These are phyloP conservation scores for Penelope pileata DNA, from an alignment of 2,113 vertebrate genomes.

Conservation along the genomic window DNA sequence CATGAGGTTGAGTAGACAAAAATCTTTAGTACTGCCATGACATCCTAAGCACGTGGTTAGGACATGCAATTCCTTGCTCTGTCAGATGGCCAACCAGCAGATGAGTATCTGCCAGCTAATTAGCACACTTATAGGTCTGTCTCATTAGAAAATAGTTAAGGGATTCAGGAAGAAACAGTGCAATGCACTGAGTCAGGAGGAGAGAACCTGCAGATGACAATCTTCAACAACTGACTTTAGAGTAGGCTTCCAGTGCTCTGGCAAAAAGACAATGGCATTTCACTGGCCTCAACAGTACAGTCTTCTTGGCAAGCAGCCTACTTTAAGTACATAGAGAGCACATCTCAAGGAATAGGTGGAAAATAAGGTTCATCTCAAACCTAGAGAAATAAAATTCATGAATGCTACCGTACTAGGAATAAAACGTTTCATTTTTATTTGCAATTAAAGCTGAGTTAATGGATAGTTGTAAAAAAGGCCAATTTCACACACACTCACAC, in stretches of 20 bases:
- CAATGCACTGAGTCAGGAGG: not conserved
- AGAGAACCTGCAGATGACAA: not conserved
- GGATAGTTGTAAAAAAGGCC: not conserved
- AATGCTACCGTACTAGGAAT: not conserved
- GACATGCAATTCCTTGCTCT: not conserved
- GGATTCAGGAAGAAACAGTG: not conserved
- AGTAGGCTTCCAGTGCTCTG: not conserved
- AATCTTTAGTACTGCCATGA: not conserved
- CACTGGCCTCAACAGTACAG: not conserved
- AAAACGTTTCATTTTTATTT: not conserved
- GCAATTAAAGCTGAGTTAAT: not conserved
- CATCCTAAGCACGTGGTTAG: not conserved
- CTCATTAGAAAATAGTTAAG: not conserved
- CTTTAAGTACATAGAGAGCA: not conserved
- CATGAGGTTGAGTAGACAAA: not conserved
- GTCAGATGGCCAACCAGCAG: not conserved
- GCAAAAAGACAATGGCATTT: not conserved
- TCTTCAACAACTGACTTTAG: not conserved
- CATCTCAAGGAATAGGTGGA: not conserved
- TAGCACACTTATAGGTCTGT: not conserved
- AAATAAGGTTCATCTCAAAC: not conserved
- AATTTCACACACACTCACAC: not conserved
- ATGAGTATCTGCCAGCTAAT: not conserved
- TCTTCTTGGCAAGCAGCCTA: not conserved
- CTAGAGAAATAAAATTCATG: not conserved